Evolutionary conservation across 2,797 vertebrate species (phyloP).

Genomic region (Octomys mimax): DNA sequence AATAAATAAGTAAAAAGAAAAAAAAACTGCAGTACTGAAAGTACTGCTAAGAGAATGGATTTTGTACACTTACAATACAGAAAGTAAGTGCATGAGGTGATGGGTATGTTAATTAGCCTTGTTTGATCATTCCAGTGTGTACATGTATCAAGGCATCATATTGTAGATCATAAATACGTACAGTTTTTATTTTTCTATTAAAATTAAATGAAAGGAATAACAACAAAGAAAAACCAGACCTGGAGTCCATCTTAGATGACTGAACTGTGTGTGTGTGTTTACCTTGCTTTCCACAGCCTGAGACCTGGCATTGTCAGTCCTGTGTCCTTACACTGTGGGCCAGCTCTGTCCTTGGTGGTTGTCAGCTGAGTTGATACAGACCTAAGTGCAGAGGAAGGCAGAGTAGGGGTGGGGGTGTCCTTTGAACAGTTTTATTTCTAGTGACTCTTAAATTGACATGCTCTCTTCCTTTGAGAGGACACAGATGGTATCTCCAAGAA

Average conservation of each 20-base stretch:
- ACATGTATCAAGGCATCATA: neutral
- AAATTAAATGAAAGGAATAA: constrained; percentile 19
- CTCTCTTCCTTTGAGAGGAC: constrained; percentile 84
- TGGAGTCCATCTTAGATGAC: neutral
- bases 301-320: neutral
- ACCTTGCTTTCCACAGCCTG: neutral
- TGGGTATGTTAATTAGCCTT: neutral
- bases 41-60: neutral
- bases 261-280: neutral
- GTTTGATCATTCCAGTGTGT: neutral
- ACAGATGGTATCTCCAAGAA: constrained; percentile 72
- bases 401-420: neutral
- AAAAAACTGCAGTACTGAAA: neutral
- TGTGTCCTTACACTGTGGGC: neutral
- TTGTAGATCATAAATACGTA: neutral
- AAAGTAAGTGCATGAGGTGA: neutral
- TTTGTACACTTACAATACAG: neutral
- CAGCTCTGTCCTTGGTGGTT: neutral
- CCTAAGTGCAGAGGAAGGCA: neutral
- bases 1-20: neutral
- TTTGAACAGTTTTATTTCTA: constrained; percentile 44
- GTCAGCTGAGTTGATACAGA: neutral
- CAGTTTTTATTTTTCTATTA: neutral
- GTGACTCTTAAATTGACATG: constrained; percentile 75
- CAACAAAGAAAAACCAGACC: neutral